These are phyloP conservation scores for Prietella phreatophila DNA, from an alignment of 2,113 vertebrate species.

Conservation along the genomic window DNA sequence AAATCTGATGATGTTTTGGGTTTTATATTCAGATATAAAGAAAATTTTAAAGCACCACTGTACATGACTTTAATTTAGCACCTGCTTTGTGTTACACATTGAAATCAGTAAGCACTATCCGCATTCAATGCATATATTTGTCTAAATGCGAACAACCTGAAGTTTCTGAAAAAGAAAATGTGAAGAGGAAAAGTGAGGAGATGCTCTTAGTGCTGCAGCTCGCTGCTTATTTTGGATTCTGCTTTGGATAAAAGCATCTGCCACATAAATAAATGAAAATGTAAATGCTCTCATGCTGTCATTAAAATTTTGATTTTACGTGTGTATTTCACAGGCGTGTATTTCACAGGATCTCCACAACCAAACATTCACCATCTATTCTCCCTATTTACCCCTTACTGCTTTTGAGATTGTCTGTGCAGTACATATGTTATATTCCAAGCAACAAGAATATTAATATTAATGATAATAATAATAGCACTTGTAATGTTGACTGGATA, in stretches of 20 bases:
- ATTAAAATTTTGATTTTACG: not conserved
- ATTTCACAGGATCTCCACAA: not conserved
- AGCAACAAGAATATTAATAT: not conserved
- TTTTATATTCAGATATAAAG: too few species aligned
- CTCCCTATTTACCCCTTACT: slow-evolving; percentile 56
- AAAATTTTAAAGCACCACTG: too few species aligned
- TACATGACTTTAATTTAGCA: not conserved
- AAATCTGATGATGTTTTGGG: too few species aligned
- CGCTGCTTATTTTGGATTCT: not conserved
- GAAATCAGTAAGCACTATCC: too few species aligned
- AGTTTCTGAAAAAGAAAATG: not conserved
- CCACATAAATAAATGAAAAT: not conserved
- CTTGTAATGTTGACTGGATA: not conserved
- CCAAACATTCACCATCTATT: slow-evolving; percentile 15
- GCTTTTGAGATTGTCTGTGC: not conserved
- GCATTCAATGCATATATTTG: not conserved
- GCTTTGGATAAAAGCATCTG: not conserved
- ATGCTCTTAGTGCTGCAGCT: not conserved
- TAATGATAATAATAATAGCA: slow-evolving; percentile 28
- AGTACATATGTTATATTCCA: slow-evolving; percentile 29
- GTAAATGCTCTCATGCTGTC: not conserved
- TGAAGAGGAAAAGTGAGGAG: not conserved
- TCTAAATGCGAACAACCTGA: not conserved
- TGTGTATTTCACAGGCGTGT: not conserved
- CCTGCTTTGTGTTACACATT: not conserved